A percentile compares a stretch with the other conserved stretches of the same genome.
Evolutionary conservation across 2,113 vertebrate genomes (phyloP).

Genomic region (Mixornis gularis): DNA sequence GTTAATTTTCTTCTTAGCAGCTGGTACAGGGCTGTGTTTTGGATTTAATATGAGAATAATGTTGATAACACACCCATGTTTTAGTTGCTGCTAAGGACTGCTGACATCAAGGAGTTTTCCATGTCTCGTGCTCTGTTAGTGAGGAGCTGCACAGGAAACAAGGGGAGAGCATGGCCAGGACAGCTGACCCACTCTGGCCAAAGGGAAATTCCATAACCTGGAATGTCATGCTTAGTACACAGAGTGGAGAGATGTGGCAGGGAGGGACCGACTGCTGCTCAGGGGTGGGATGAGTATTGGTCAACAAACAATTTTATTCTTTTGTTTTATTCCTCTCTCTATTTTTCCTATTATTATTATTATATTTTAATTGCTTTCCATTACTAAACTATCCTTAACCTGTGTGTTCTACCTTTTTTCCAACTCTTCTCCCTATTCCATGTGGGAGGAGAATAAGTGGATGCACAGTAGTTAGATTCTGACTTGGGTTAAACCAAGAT

Average conservation of each 20-base stretch:
- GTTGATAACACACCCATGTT: neutral
- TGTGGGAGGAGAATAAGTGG: neutral
- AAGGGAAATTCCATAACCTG: neutral
- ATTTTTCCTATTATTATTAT: neutral
- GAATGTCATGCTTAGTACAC: neutral
- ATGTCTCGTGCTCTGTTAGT: neutral
- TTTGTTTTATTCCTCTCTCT: neutral
- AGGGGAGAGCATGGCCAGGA: neutral
- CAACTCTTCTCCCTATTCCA: neutral
- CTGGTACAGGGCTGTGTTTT: neutral
- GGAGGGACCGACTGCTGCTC: accelerated
- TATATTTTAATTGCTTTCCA: neutral
- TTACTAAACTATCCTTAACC: neutral
- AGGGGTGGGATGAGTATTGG: accelerated
- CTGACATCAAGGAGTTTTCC: neutral
- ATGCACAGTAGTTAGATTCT: neutral
- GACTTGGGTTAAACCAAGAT: neutral
- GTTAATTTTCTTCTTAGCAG: neutral
- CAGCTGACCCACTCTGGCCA: neutral
- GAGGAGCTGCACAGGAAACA: neutral
- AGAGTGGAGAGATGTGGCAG: neutral
- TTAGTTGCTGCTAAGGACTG: neutral
- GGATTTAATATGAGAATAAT: neutral
- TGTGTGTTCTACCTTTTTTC: accelerated
- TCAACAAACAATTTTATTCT: neutral